Conservation (phyloP, 2,888 invertebrate species). For the Leptopilina drosophilae region DNA sequence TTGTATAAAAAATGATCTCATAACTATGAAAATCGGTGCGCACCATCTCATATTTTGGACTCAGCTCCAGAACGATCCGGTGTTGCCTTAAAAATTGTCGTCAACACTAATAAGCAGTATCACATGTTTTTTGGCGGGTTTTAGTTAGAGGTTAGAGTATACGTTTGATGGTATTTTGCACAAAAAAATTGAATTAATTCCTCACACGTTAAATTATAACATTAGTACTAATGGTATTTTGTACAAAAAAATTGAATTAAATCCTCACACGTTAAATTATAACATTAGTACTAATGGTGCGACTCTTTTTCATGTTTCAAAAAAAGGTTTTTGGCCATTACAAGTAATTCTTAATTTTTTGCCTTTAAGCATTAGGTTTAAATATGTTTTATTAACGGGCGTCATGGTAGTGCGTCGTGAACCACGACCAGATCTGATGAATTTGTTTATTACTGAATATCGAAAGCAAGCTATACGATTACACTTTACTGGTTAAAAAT, state of each 20-base stretch:
- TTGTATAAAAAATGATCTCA: too few species aligned
- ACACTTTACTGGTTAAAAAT: too few species aligned
- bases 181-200: not conserved
- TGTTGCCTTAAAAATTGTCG: too few species aligned
- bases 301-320: slow-evolving; percentile 32
- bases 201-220: slow-evolving; percentile 39
- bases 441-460: not conserved
- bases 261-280: slow-evolving; percentile 35
- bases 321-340: slow-evolving; percentile 46
- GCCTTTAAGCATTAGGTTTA: not conserved
- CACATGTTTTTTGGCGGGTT: too few species aligned
- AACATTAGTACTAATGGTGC: slow-evolving; percentile 45
- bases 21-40: too few species aligned
- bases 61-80: too few species aligned
- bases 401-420: not conserved
- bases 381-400: slow-evolving; percentile 2
- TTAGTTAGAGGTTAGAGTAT: too few species aligned
- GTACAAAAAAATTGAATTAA: not conserved
- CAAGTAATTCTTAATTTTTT: slow-evolving; percentile 24
- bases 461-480: too few species aligned
- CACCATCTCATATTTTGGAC: too few species aligned
- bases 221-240: slow-evolving; percentile 44
- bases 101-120: too few species aligned
- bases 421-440: slow-evolving; percentile 14
- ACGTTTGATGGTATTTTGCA: slow-evolving; percentile 25